Evolutionary conservation across 1,140 invertebrate genomes (phyloP).

Genomic region (Lepidurus packardi): DNA sequence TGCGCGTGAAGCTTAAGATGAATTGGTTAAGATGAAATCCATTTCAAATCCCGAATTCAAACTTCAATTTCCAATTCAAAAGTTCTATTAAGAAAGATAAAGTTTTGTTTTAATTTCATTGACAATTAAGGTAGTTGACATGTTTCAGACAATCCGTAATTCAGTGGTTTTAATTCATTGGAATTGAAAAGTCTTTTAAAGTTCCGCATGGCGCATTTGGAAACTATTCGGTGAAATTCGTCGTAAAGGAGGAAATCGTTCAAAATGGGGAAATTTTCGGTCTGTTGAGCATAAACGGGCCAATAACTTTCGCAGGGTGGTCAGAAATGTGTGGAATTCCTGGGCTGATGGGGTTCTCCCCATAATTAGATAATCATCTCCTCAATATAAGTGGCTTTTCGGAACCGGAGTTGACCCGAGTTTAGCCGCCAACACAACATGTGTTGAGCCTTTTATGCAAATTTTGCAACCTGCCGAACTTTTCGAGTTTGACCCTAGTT

Average conservation of each 20-base stretch:
- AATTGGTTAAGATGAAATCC: not conserved
- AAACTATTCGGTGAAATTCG: too few species aligned
- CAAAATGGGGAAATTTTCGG: not conserved
- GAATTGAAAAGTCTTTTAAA: too few species aligned
- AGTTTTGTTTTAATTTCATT: too few species aligned
- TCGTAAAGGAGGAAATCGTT: not conserved
- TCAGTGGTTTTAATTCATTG: too few species aligned
- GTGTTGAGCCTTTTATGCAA: conserved; percentile 2
- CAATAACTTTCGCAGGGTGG: not conserved
- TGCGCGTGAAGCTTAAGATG: not conserved
- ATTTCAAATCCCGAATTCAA: not conserved
- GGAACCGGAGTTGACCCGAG: not conserved
- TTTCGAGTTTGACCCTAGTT: not conserved
- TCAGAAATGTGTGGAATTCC: conserved; percentile 8
- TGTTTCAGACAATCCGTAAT: too few species aligned
- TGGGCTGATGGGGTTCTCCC: conserved; percentile 1
- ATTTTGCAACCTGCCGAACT: not conserved
- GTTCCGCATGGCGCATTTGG: too few species aligned
- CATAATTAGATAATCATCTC: conserved; percentile 16
- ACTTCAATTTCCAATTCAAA: not conserved
- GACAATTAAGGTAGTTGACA: too few species aligned
- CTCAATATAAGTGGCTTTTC: conserved; percentile 13
- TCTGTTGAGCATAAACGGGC: not conserved
- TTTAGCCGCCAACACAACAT: not conserved
- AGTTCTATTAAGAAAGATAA: too few species aligned